phyloP scores from a whole-genome alignment of 2,797 vertebrate species.

The Gila robusta region DNA sequence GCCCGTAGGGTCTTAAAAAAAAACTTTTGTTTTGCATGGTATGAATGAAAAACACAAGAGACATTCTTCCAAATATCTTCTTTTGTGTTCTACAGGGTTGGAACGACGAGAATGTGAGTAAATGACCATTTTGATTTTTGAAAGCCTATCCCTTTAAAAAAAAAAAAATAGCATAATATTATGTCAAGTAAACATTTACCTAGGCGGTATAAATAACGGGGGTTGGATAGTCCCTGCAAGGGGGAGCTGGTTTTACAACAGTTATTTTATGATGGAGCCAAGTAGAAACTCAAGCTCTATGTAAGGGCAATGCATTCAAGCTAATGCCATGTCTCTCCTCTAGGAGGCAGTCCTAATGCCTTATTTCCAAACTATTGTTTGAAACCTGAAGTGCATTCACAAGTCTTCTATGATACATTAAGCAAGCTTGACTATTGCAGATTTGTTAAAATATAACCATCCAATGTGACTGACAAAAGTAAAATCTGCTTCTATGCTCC shows the following conservation, averaged over 20 bases:
- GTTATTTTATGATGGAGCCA: background rate
- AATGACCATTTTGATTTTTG: background rate
- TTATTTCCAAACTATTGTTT: background rate
- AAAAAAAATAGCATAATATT: background rate
- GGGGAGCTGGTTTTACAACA: background rate
- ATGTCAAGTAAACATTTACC: background rate
- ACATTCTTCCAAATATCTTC: background rate
- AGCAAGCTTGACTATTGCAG: background rate
- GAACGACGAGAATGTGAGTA: no score
- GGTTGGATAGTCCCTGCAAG: no score
- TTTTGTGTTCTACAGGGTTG: background rate
- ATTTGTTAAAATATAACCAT: background rate
- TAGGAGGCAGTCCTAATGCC: constrained; percentile 42
- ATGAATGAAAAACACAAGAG: background rate
- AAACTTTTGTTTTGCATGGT: no score
- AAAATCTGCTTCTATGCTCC: background rate
- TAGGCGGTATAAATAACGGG: background rate
- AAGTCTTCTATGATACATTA: background rate
- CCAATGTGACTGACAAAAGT: background rate
- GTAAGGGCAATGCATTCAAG: background rate
- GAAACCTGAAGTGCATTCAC: background rate
- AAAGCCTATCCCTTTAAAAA: background rate
- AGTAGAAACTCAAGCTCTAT: background rate
- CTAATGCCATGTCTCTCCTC: constrained; percentile 9
- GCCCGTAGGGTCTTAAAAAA: no score